phyloP scores from a whole-genome alignment of 2,797 vertebrate species.

The Diplodus sargus region DNA sequence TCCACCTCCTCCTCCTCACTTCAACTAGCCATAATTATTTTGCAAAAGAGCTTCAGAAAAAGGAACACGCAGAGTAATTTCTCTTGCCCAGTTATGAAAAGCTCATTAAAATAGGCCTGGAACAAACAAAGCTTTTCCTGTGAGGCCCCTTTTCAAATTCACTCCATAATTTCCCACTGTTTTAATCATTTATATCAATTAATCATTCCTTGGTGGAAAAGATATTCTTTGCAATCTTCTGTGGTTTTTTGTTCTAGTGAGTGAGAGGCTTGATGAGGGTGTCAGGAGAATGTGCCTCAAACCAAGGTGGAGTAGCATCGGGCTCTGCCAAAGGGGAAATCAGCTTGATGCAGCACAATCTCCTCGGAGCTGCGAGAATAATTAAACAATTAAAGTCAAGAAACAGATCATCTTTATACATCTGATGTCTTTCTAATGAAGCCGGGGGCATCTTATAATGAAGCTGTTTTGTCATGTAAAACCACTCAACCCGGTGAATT shows the following conservation, averaged over 20 bases:
- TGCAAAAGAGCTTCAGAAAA: constrained; percentile 89
- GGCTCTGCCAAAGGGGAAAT: constrained; percentile 94
- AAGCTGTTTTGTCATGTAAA: constrained; percentile 85
- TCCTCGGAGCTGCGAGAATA: constrained; percentile 88
- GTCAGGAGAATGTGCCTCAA: constrained; percentile 90
- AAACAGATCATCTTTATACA: constrained; percentile 93
- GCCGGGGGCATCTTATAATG: constrained; percentile 80
- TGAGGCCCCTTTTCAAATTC: constrained; percentile 97
- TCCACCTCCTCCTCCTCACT: constrained; percentile 81
- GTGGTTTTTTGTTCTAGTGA: constrained; percentile 81
- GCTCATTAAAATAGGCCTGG: constrained; percentile 96
- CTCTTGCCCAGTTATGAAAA: constrained; percentile 98
- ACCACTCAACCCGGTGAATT: constrained; percentile 75
- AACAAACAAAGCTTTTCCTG: constrained; percentile 98
- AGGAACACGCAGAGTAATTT: constrained; percentile 88
- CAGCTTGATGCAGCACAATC: constrained; percentile 89
- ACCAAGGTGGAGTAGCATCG: constrained; percentile 90
- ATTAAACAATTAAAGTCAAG: constrained; percentile 97
- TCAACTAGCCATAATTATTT: constrained; percentile 89
- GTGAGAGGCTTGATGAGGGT: constrained; percentile 76
- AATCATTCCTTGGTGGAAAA: constrained; percentile 98
- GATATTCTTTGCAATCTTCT: constrained; percentile 93
- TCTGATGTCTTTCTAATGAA: constrained; percentile 91
- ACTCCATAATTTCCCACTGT: constrained; percentile 95
- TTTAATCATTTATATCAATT: constrained; percentile 99